Evolutionary conservation across 2,888 invertebrate genomes (phyloP).

Genomic region (Lamellibrachia satsuma): DNA sequence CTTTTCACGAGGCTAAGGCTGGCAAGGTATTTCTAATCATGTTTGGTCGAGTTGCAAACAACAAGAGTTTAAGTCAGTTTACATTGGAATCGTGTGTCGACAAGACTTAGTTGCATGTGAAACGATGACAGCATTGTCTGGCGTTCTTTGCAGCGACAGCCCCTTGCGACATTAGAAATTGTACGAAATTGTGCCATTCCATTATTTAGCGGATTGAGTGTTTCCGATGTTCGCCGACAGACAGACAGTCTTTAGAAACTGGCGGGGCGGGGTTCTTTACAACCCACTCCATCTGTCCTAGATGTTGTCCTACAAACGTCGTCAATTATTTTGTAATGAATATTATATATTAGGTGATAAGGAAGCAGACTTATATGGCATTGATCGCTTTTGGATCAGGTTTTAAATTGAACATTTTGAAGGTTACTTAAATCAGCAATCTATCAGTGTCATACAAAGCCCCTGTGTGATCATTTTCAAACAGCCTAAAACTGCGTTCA

Average conservation of each 20-base stretch:
- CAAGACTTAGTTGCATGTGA: background rate
- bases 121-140: background rate
- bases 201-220: background rate
- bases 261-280: background rate
- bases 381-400: constrained; percentile 12
- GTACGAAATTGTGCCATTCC: background rate
- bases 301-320: background rate
- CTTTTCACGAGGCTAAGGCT: background rate
- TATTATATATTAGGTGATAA: background rate
- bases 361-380: background rate
- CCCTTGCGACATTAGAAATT: background rate
- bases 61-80: background rate
- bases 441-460: background rate
- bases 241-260: background rate
- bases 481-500: background rate
- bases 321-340: background rate
- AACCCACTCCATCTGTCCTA: background rate
- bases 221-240: background rate
- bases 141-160: background rate
- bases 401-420: constrained; percentile 5
- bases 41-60: background rate
- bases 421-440: background rate
- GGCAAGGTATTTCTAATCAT: background rate
- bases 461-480: background rate
- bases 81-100: background rate